phyloP scores from a whole-genome alignment of 2,113 vertebrate genomes.

The Neodontobutis hainanensis region DNA sequence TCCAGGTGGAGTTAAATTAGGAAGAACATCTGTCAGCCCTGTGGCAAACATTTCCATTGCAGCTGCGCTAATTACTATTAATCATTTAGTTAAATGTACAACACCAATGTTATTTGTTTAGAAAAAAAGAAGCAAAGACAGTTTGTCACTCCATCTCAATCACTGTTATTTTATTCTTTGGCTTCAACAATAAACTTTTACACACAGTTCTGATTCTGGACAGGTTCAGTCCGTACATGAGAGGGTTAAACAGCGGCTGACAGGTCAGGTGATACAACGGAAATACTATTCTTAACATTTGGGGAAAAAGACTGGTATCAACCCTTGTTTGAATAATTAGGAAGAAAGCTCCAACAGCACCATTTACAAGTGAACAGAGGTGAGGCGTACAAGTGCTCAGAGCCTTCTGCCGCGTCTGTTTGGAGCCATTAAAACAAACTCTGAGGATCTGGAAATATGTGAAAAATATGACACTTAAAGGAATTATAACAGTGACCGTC shows the following conservation, averaged over 20 bases:
- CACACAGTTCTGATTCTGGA: conserved; percentile 31
- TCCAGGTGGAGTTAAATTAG: no score
- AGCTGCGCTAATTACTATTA: no score
- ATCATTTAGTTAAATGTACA: no score
- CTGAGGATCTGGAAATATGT: conserved; percentile 42
- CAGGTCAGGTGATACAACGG: conserved; percentile 47
- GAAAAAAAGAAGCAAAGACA: no score
- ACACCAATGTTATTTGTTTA: no score
- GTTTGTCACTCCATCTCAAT: no score
- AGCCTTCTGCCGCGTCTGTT: conserved; percentile 46
- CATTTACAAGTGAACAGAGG: conserved; percentile 56
- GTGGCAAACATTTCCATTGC: no score
- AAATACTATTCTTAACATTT: conserved; percentile 10
- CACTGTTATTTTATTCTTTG: no score
- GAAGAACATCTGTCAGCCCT: no score
- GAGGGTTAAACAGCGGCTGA: conserved; percentile 55
- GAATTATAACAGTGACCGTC: conserved; percentile 2
- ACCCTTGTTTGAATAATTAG: conserved; percentile 57
- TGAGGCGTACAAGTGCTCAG: conserved; percentile 64
- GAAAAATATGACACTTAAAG: conserved; percentile 20
- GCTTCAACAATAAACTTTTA: conserved; percentile 11
- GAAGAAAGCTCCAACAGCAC: conserved; percentile 34
- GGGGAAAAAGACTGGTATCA: conserved; percentile 18
- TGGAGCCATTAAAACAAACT: conserved; percentile 39
- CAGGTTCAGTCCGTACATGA: conserved; percentile 61